Base-by-base conservation (phyloP, 2,797 vertebrate genomes). In the Rhyacichthys aspro region DNA sequence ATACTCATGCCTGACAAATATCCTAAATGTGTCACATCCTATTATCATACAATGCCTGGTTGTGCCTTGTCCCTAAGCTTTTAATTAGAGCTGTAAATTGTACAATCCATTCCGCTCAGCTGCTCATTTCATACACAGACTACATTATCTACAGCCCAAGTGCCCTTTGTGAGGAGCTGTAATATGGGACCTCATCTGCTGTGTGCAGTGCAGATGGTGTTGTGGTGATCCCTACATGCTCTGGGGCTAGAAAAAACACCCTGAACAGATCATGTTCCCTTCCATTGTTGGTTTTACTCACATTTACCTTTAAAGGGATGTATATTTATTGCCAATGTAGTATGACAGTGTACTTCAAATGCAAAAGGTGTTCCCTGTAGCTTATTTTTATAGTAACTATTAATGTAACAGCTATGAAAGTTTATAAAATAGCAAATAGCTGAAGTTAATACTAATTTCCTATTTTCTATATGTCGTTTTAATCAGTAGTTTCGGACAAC, bases 1-100 rank as follows among this genome's bases (percentile, higher is more conserved):
- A 9, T 12, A 39, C 50, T 38, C 42, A 63, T 36, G 5, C 5
- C 34, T 33, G 6, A 46, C 39, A 60, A 18, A 16, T 17, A 39
- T 11, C 11, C 19, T 11, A 36, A 64, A n/a, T 23, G 7, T 47
- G 11, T 54, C 0, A 57, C 8, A 12, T 15, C 52, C 15, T 12
- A 28, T 28, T 43, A 36, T 52, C 67, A 55, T 18, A 87, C 81
- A 88, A 83, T 63, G 86, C 55, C 48, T 32, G 37, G 48, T 66
- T 71, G 45, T 79, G 58, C 15, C 5, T 0, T 43, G 41, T 43
- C 61, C 36, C 62, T 47, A 44, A 9, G 63, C 65, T 54, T 75
- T 76, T 82, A 78, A 89, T 86, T 83, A 78, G 72, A 77, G 59
- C 49, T 17, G 10, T 70, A 83, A 86, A 91, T 72, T 69, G 63